A percentile compares a stretch with the other conserved stretches of the same genome.
Conservation (phyloP, 2,113 vertebrate genomes). For the Chelonoidis abingdonii region DNA sequence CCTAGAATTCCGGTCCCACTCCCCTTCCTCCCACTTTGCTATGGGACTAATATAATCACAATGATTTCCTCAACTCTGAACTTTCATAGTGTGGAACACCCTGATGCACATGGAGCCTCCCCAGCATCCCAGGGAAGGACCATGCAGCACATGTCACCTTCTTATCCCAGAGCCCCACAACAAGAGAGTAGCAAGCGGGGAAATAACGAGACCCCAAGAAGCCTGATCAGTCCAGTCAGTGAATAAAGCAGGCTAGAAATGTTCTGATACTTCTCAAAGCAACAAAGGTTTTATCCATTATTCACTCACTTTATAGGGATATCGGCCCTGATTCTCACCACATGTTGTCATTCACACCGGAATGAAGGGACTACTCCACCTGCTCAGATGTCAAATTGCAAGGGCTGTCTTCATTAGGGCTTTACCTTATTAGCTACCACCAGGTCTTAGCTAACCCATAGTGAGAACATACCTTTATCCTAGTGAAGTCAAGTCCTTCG, state of each 20-base stretch:
- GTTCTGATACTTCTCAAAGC: neutral
- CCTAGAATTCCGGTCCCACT: accelerated
- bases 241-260: neutral
- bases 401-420: neutral
- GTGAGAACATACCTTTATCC: no score
- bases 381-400: neutral
- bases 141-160: neutral
- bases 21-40: neutral
- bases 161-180: neutral
- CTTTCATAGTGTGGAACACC: accelerated
- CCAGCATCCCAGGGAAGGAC: neutral
- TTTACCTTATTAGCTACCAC: neutral
- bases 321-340: neutral
- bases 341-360: neutral
- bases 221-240: neutral
- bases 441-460: no score
- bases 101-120: neutral
- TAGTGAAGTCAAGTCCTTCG: no score
- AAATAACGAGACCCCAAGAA: neutral
- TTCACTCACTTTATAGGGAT: neutral
- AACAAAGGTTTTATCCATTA: neutral
- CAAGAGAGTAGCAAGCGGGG: neutral
- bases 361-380: neutral
- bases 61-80: neutral
- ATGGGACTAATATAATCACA: neutral